phyloP scores from a whole-genome alignment of 2,113 vertebrate genomes.

The Atractosteus spatula region DNA sequence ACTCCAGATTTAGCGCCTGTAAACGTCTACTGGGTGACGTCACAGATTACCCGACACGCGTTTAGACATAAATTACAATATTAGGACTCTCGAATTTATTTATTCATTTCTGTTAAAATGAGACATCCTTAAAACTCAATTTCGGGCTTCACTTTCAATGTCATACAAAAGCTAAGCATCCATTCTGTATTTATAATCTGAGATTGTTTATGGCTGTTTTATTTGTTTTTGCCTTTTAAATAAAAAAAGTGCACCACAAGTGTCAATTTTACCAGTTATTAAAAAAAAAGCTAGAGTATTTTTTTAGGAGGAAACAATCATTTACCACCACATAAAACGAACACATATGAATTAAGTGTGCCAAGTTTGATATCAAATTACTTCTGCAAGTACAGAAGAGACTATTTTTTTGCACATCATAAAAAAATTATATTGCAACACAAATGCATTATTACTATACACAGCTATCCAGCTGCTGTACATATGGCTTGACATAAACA shows the following conservation, averaged over 20 bases:
- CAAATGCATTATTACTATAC: constrained; percentile 23
- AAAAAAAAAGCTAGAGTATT: neutral
- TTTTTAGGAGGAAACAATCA: constrained; percentile 9
- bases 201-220: constrained; percentile 53
- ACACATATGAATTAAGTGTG: constrained; percentile 24
- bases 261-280: neutral
- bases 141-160: constrained; percentile 55
- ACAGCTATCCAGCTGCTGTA: constrained; percentile 17
- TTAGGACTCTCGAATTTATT: constrained; percentile 59
- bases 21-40: constrained; percentile 39
- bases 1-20: too few species aligned
- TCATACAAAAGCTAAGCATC: constrained; percentile 55
- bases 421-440: constrained; percentile 32
- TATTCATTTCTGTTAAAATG: constrained; percentile 57
- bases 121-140: constrained; percentile 57
- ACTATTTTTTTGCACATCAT: neutral
- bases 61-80: constrained; percentile 60
- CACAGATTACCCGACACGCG: constrained; percentile 56
- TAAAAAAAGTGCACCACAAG: constrained; percentile 11
- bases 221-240: constrained; percentile 55
- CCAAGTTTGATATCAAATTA: constrained; percentile 38
- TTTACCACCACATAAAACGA: constrained; percentile 25
- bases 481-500: constrained; percentile 20
- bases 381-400: neutral
- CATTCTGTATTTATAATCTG: constrained; percentile 45